A percentile compares a stretch with the other conserved stretches of the same genome.
Evolutionary conservation across 2,797 vertebrate genomes (phyloP).

Genomic region (Xenopus petersii): DNA sequence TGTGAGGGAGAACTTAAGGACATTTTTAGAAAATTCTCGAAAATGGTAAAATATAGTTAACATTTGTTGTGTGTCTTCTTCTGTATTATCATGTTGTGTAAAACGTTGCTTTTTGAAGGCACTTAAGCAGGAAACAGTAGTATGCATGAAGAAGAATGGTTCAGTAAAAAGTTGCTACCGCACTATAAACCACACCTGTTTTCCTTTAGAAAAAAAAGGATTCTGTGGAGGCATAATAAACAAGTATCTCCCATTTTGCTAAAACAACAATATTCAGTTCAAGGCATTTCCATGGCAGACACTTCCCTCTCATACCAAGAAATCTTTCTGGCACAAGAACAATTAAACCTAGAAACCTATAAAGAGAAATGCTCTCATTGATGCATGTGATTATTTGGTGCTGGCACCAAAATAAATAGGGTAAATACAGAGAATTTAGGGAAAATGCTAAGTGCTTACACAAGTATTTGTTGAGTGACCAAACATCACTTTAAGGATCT

Average conservation of each 20-base stretch:
- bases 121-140: conserved; percentile 44
- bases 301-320: not conserved
- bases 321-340: not conserved
- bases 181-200: conserved; percentile 20
- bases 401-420: conserved; percentile 19
- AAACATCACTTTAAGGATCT: not conserved
- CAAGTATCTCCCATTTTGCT: conserved; percentile 15
- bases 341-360: not conserved
- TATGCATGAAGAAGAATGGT: conserved; percentile 18
- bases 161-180: conserved; percentile 19
- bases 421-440: not conserved
- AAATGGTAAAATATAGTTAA: conserved; percentile 11
- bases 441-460: conserved; percentile 19
- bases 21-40: not conserved
- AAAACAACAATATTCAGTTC: conserved; percentile 12
- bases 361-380: not conserved
- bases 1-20: not conserved
- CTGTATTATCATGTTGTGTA: conserved; percentile 20
- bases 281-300: conserved; percentile 6
- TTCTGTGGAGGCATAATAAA: conserved; percentile 14
- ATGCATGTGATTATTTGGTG: not conserved
- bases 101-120: conserved; percentile 28
- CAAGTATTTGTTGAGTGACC: not conserved
- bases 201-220: conserved; percentile 13
- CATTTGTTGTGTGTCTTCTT: conserved; percentile 10